These are phyloP conservation scores for Apis dorsata DNA, from an alignment of 1,140 invertebrate genomes.

Conservation along the genomic window DNA sequence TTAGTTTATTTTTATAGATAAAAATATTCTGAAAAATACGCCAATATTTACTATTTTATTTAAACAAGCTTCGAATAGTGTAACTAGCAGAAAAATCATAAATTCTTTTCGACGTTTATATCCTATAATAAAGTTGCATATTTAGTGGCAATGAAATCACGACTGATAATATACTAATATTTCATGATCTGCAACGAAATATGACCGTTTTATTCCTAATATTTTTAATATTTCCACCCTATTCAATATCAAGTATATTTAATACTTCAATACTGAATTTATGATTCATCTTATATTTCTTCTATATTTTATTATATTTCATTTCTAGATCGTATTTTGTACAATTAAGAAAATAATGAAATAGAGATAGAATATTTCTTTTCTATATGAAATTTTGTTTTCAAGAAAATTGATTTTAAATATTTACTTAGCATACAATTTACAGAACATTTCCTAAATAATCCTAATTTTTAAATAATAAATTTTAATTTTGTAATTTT, in stretches of 20 bases:
- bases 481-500: too few relatives aligned
- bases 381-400: too few relatives aligned
- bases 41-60: neutral
- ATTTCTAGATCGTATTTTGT: neutral
- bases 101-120: neutral
- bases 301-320: neutral
- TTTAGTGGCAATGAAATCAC: constrained; percentile 1
- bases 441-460: too few relatives aligned
- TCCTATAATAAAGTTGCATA: neutral
- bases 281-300: neutral
- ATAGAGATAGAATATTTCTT: too few relatives aligned
- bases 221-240: neutral
- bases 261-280: neutral
- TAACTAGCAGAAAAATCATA: neutral
- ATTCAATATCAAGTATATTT: neutral
- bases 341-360: too few relatives aligned
- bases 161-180: too few relatives aligned
- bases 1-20: neutral
- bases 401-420: too few relatives aligned
- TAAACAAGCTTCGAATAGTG: neutral
- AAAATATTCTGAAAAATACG: neutral
- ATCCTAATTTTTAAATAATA: too few relatives aligned
- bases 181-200: neutral
- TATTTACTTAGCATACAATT: too few relatives aligned
- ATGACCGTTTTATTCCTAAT: neutral